Percentiles rank a stretch among this genome's conserved stretches.
phyloP scores from a whole-genome alignment of 2,113 vertebrate species.

The Shinisaurus crocodilurus region DNA sequence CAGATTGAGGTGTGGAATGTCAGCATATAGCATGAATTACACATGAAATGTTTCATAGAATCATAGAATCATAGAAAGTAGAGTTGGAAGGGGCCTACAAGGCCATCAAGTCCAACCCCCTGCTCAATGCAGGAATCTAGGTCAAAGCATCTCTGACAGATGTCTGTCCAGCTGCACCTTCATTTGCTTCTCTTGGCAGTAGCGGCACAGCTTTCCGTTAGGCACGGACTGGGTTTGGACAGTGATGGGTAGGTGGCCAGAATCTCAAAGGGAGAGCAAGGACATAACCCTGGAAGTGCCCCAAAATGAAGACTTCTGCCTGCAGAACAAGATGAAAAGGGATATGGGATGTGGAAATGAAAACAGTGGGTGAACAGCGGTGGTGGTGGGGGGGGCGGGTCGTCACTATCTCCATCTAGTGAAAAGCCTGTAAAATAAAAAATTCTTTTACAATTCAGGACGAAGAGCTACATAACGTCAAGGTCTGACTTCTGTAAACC shows the following conservation, averaged over 20 bases:
- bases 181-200: background rate
- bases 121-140: too few relatives aligned
- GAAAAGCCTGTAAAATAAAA: background rate
- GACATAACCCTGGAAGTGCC: background rate
- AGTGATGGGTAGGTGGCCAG: background rate
- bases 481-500: background rate
- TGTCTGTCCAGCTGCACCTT: too few relatives aligned
- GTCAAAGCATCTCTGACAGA: too few relatives aligned
- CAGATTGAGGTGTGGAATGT: background rate
- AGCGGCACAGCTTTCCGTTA: background rate
- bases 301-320: background rate
- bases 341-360: background rate
- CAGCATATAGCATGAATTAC: conserved; percentile 2
- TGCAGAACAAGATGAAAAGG: background rate
- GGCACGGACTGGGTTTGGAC: background rate
- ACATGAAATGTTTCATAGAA: background rate
- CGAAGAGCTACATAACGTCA: background rate
- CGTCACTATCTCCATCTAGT: background rate
- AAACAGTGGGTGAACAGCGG: too few relatives aligned
- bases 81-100: too few relatives aligned
- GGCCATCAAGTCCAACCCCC: too few relatives aligned
- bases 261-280: background rate
- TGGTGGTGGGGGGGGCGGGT: background rate
- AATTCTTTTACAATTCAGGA: background rate
- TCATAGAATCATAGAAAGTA: too few relatives aligned